A percentile compares a stretch with the other conserved stretches of the same genome.
Conservation (phyloP, 2,113 vertebrate species). For the Sceloporus tristichus region DNA sequence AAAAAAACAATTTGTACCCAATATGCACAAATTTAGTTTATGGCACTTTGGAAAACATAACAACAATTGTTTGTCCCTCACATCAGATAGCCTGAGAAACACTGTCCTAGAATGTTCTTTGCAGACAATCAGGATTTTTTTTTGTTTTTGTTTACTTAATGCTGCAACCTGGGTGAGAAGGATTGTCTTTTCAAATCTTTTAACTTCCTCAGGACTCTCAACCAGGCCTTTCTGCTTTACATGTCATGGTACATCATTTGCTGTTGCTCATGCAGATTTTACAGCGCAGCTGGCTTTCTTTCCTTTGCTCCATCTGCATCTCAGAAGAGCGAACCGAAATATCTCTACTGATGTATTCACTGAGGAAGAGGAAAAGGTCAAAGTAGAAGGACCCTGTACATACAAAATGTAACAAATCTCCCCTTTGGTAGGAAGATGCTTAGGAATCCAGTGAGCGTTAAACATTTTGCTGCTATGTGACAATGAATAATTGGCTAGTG, state of each 20-base stretch:
- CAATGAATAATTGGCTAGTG: conserved; percentile 15
- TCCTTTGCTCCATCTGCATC: background rate
- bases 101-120: background rate
- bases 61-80: background rate
- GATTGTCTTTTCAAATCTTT: conserved; percentile 64
- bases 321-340: conserved; percentile 24
- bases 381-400: background rate
- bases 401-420: background rate
- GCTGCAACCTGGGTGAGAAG: conserved; percentile 60
- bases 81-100: conserved; percentile 15
- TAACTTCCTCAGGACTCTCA: conserved; percentile 54
- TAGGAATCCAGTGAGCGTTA: conserved; percentile 12
- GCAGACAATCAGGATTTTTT: background rate
- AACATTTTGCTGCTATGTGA: background rate
- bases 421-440: conserved; percentile 8
- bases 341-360: conserved; percentile 21
- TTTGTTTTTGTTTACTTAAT: conserved; percentile 55
- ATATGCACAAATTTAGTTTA: too few relatives aligned
- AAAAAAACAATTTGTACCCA: too few relatives aligned
- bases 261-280: conserved; percentile 62
- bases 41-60: too few relatives aligned
- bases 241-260: conserved; percentile 50
- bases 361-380: conserved; percentile 13
- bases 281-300: conserved; percentile 33
- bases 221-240: conserved; percentile 68